These are phyloP conservation scores for Netelia virgata DNA, from an alignment of 2,888 invertebrate species.

Conservation along the genomic window DNA sequence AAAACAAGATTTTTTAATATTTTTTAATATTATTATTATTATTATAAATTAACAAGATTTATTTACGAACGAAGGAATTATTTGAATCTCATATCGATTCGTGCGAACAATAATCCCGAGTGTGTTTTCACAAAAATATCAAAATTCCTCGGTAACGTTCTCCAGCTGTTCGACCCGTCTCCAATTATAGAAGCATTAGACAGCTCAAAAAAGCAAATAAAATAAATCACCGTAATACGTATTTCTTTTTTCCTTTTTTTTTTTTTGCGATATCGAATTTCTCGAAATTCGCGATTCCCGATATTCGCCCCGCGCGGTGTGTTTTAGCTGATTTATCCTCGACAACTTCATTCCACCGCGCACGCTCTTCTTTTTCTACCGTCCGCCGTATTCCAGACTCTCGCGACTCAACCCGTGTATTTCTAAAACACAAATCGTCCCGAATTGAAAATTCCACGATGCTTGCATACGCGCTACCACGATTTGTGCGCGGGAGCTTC, in stretches of 20 bases:
- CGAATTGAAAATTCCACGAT: conserved; percentile 49
- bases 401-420: background rate
- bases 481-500: conserved; percentile 40
- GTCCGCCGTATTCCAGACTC: background rate
- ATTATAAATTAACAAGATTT: no score
- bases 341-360: conserved; percentile 30
- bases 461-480: background rate
- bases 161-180: conserved; percentile 32
- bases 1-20: no score
- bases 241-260: background rate
- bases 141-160: conserved; percentile 2
- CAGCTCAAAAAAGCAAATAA: background rate
- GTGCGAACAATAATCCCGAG: no score
- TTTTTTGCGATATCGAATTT: background rate
- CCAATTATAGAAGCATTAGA: conserved; percentile 49
- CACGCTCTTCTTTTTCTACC: background rate
- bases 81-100: no score
- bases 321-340: conserved; percentile 31
- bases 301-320: conserved; percentile 6
- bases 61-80: no score
- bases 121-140: no score
- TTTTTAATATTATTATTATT: no score
- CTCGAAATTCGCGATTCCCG: conserved; percentile 8
- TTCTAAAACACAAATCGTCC: conserved; percentile 33
- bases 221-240: background rate